Evolutionary conservation across 2,113 vertebrate species (phyloP).

Genomic region (Lanius ludovicianus): DNA sequence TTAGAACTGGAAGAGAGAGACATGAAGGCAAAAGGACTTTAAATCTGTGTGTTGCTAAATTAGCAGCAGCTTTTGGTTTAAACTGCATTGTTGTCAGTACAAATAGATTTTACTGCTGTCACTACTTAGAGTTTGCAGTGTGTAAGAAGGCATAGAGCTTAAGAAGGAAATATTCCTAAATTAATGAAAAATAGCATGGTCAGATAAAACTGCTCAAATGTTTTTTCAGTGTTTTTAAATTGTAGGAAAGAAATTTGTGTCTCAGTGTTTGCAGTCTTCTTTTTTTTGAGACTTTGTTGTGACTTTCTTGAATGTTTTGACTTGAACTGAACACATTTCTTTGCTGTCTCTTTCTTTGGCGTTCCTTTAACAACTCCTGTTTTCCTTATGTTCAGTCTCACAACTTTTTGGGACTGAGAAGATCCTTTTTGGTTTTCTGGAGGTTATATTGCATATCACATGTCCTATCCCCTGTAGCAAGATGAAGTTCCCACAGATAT

Average conservation of each 20-base stretch:
- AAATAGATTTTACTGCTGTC: neutral
- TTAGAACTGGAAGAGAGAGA: neutral
- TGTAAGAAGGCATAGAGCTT: neutral
- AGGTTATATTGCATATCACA: neutral
- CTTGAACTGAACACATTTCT: neutral
- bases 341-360: neutral
- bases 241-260: neutral
- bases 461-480: neutral
- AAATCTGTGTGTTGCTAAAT: neutral
- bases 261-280: neutral
- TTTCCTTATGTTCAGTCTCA: neutral
- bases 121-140: neutral
- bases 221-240: neutral
- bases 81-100: neutral
- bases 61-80: neutral
- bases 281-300: neutral
- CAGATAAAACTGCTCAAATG: neutral
- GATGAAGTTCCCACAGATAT: neutral
- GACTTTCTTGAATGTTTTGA: constrained; percentile 11
- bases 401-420: neutral
- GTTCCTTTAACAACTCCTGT: neutral
- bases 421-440: neutral
- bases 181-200: neutral
- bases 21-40: neutral
- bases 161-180: neutral